Conservation (phyloP, 2,888 invertebrate species). For the Apocheima hispidaria region DNA sequence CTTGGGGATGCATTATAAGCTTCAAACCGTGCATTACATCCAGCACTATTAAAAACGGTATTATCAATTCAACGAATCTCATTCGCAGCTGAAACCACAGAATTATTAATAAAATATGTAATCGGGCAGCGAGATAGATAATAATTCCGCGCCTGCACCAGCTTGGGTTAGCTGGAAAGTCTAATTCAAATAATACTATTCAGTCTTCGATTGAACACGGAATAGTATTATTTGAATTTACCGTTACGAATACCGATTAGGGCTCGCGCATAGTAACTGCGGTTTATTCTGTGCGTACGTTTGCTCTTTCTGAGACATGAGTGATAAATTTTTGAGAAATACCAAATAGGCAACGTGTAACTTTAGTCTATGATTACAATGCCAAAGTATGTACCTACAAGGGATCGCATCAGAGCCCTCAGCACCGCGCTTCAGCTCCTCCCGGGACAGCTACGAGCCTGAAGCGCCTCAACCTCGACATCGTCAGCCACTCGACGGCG, state of each 20-base stretch:
- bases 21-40: background rate
- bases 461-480: too few species aligned
- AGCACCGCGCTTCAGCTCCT: too few species aligned
- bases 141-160: conserved; percentile 53
- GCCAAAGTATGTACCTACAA: too few species aligned
- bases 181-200: conserved; percentile 65
- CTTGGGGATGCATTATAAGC: background rate
- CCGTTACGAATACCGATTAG: conserved; percentile 56
- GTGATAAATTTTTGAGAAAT: background rate
- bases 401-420: too few species aligned
- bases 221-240: too few species aligned
- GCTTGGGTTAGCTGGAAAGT: conserved; percentile 55
- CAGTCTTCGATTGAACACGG: conserved; percentile 51
- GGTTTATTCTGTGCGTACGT: background rate
- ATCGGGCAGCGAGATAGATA: conserved; percentile 43
- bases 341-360: background rate
- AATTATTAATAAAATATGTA: conserved; percentile 50
- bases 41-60: conserved; percentile 20
- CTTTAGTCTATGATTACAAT: background rate
- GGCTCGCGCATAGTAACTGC: conserved; percentile 32
- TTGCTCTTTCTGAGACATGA: background rate
- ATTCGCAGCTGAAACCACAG: conserved; percentile 41
- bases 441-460: too few species aligned
- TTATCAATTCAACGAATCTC: conserved; percentile 27
- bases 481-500: too few species aligned